Base-by-base conservation (phyloP, 1,140 invertebrate genomes). In the Heliconius eleuchia region DNA sequence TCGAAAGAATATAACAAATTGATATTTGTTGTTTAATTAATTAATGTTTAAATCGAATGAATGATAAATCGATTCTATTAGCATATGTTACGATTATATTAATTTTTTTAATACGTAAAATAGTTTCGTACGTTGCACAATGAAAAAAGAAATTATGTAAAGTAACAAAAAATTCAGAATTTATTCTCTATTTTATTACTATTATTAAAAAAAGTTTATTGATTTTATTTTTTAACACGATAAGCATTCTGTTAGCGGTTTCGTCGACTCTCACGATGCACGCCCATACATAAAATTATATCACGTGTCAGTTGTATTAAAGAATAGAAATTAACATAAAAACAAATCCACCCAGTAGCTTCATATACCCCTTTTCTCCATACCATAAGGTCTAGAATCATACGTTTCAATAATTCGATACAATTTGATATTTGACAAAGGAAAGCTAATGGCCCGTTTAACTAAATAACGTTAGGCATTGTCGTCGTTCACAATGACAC, bases 381-480 rank as follows among this genome's bases (percentile, higher is more conserved):
- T 9, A 66, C 8, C 11, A 74, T 85, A 87, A 74, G 82, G 85
- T 85, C 23, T 55, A 81, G 37, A 83, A 83, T 86, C 46, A 55
- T 13, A 72, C 39, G 74, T 42, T 71, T 81, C 72, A 74, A 50
- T 60, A 66, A 57, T 71, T 73, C 60, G 76, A 71, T 83, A 84
- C 77, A 82, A 81, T 78, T 84, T 79, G 80, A 82, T 78, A 77
- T 75, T 81, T 83, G 80, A 89, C 87, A 91, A 91, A 87, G 83
- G 86, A 89, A 88, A 88, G 83, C 84, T 87, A 91, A 91, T 91
- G 89, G 87, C 77, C 86, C 89, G 82, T 87, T 88, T 89, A 89
- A 85, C 84, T 80, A 84, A 85, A 86, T 89, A 87, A 84, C 75
- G 80, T 83, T 73, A 79, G 77, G 79, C 80, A 84, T 86, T 86